phyloP scores from a whole-genome alignment of 2,888 invertebrate genomes.

The Habrosyne pyritoides region DNA sequence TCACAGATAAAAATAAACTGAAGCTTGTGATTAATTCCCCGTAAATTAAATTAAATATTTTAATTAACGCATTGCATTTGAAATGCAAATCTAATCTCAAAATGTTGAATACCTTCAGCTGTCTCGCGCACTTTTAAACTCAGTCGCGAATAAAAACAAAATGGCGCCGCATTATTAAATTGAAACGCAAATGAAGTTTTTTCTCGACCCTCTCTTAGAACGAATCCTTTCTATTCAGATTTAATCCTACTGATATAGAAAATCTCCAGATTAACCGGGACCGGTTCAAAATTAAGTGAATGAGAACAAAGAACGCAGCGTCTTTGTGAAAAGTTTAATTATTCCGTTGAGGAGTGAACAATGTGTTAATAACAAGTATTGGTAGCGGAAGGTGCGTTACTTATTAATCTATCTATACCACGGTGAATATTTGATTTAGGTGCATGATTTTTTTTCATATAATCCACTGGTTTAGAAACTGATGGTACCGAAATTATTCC shows the following conservation, averaged over 20 bases:
- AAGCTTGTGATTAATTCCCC: neutral
- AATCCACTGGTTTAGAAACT: too few species aligned
- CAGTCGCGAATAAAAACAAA: slow-evolving; percentile 30
- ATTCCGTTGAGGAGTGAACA: neutral
- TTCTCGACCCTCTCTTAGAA: slow-evolving; percentile 14
- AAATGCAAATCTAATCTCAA: slow-evolving; percentile 3
- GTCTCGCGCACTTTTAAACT: slow-evolving; percentile 18
- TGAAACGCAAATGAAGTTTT: slow-evolving; percentile 29
- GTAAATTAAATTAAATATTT: slow-evolving; percentile 5
- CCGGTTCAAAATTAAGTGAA: slow-evolving; percentile 32
- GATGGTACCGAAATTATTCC: too few species aligned
- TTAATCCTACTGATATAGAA: slow-evolving; percentile 27
- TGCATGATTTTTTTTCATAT: too few species aligned
- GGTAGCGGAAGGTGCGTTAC: neutral
- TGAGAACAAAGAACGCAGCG: slow-evolving; percentile 23
- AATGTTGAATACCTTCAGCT: neutral
- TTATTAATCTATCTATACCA: neutral
- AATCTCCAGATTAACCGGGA: slow-evolving; percentile 24
- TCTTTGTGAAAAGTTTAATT: slow-evolving; percentile 7
- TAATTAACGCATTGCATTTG: neutral
- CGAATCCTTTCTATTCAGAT: slow-evolving; percentile 23
- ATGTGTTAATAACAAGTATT: neutral
- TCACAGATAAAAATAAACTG: too few species aligned
- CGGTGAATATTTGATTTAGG: too few species aligned
- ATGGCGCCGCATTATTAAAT: slow-evolving; percentile 33